phyloP scores from a whole-genome alignment of 2,113 vertebrate species.

The Gambusia holbrooki region DNA sequence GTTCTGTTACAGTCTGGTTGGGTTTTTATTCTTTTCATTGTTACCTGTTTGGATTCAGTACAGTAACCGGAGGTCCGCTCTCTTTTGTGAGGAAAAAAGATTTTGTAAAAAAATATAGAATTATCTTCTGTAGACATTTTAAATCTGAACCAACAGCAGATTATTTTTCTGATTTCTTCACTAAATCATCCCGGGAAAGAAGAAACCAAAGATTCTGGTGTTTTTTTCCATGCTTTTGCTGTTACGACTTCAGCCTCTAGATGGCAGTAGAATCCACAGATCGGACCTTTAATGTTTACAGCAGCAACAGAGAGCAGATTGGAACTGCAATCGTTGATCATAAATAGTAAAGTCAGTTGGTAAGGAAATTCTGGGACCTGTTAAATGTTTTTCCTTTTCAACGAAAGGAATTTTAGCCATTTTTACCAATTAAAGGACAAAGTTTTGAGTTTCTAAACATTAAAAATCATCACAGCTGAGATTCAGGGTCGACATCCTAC shows the following conservation, averaged over 20 bases:
- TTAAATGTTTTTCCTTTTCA: not conserved
- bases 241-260: not conserved
- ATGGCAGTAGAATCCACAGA: not conserved
- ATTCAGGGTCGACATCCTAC: not conserved
- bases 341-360: not conserved
- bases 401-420: not conserved
- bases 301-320: not conserved
- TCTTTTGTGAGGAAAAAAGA: not conserved
- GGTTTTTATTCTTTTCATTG: not conserved
- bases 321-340: not conserved
- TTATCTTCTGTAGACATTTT: not conserved
- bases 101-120: not conserved
- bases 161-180: not conserved
- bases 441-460: not conserved
- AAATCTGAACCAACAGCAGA: not conserved
- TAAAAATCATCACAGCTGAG: not conserved
- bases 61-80: not conserved
- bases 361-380: not conserved
- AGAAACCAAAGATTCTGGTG: not conserved
- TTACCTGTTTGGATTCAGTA: not conserved
- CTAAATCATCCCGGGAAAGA: not conserved
- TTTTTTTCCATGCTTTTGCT: not conserved
- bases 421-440: not conserved
- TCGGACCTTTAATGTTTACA: not conserved
- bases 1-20: not conserved